phyloP scores from a whole-genome alignment of 1,140 invertebrate species.

The Pantala flavescens region DNA sequence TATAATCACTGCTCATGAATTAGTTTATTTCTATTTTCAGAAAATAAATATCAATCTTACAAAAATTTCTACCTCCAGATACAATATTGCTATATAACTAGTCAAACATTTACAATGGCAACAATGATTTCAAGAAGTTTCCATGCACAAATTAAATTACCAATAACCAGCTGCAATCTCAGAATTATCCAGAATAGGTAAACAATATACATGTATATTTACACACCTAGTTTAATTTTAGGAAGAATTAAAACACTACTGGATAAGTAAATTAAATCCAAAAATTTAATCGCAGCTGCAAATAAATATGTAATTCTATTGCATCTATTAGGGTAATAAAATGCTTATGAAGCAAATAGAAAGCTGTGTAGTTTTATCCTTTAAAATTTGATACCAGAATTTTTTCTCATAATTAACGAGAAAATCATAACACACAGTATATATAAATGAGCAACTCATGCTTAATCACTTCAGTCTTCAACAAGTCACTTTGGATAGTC shows the following conservation, averaged over 20 bases:
- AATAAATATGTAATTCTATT: neutral
- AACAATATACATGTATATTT: neutral
- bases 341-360: neutral
- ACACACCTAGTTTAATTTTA: neutral
- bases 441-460: neutral
- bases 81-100: neutral
- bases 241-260: neutral
- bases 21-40: conserved; percentile 4
- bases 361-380: neutral
- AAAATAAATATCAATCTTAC: neutral
- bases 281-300: neutral
- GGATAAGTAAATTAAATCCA: neutral
- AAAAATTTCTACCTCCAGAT: neutral
- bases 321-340: neutral
- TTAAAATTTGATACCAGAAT: no score
- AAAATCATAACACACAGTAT: neutral
- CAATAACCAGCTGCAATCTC: neutral
- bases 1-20: neutral
- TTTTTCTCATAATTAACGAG: no score
- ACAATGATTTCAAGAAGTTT: neutral
- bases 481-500: neutral
- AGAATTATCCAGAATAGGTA: neutral
- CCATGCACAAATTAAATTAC: neutral
- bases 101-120: neutral
- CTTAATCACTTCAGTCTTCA: neutral